Base-by-base conservation (phyloP, 2,888 invertebrate species). In the Dichetophora obliterata region DNA sequence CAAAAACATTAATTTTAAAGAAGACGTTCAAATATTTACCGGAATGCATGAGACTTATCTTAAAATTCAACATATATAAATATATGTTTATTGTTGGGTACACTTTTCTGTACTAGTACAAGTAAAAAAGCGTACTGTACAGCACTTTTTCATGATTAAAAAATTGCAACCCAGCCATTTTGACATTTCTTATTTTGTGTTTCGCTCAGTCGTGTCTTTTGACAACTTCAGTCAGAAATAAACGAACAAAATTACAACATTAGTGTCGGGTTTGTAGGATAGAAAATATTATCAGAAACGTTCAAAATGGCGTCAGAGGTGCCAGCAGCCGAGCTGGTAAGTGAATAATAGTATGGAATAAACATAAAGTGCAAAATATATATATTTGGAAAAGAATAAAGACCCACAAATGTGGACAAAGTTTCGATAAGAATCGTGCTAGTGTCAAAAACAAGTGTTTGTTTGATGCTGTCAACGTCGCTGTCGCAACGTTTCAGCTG, bases 261-360 rank as follows among this genome's bases (percentile, higher is more conserved):
- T 19, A 19, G n/a, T 16, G 19, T 5, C 31, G 61, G 31, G 5
- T 9, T 22, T 27, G 61, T 24, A 5, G 61, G 24, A 54, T 43
- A 43, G 27, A 74, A 34, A 61, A 54, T 73, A 63, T 57, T 59
- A 77, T 76, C 75, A 73, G 61, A 72, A 79, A 81, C 81, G 83
- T 82, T 83, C 80, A 85, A 86, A 86, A 86, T 86, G 86, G 86
- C 85, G 85, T 86, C 86, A 81, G 83, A 82, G 80, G 82, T 83
- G 83, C 83, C 84, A 83, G 83, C 82, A 81, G 81, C 80, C 77
- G 84, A 84, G 82, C 82, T 82, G 81, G 83, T 83, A 81, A 83
- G 83, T 83, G 82, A 43, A 82, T 80, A 57, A 81, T 66, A 61
- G 27, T 48, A 24, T 68, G 16, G n/a, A 48, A 37, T 27, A 54